Evolutionary conservation across 2,888 invertebrate genomes (phyloP).

Genomic region (Eumerus sabulonum): DNA sequence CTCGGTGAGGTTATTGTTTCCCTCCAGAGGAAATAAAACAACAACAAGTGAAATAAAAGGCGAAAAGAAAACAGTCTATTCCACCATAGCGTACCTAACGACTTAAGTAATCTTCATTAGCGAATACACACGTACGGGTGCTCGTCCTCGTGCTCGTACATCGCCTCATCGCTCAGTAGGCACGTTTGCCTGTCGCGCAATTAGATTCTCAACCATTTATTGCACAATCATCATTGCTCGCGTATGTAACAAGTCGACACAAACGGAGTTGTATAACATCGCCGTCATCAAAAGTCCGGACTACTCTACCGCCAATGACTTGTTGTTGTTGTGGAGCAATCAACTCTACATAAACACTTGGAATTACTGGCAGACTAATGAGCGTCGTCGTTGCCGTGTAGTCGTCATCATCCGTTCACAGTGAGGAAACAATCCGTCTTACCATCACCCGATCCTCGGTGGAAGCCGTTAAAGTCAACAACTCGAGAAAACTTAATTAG

Average conservation of each 20-base stretch:
- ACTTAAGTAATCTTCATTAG: conserved; percentile 21
- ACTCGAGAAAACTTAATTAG: conserved; percentile 27
- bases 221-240: conserved; percentile 1
- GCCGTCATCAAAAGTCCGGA: neutral
- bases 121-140: neutral
- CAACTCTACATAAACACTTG: conserved; percentile 9
- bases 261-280: conserved; percentile 4
- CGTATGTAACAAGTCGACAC: conserved; percentile 1
- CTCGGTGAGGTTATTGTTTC: too few species aligned
- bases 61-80: conserved; percentile 4
- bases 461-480: conserved; percentile 8
- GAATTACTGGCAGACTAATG: conserved; percentile 18
- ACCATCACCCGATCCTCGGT: too few species aligned
- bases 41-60: too few species aligned
- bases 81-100: neutral
- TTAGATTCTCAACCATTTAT: neutral
- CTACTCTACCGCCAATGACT: neutral
- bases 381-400: neutral
- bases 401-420: conserved; percentile 1
- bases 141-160: too few species aligned
- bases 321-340: neutral
- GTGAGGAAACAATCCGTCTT: neutral
- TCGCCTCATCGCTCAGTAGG: too few species aligned
- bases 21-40: too few species aligned
- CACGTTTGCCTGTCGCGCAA: conserved; percentile 6